Percentiles rank a stretch among this genome's conserved stretches.
These are phyloP conservation scores for Tinamus major DNA, from an alignment of 2,797 vertebrate genomes.

Conservation along the genomic window DNA sequence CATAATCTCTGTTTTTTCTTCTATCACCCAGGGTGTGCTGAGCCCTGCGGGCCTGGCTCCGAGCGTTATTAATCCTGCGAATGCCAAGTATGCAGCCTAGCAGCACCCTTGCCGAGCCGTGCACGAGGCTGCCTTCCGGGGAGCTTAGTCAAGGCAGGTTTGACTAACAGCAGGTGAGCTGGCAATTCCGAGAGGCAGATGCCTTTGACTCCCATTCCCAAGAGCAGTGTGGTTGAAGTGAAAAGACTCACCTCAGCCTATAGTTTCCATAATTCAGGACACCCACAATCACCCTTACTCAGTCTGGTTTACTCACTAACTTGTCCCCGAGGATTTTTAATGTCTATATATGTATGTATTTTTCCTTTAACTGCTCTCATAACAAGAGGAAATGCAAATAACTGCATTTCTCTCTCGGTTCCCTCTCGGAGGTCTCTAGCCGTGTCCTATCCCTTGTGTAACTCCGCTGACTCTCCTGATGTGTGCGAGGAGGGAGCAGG, in stretches of 20 bases:
- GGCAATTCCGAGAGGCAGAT: background rate
- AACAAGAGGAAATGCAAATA: background rate
- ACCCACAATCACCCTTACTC: background rate
- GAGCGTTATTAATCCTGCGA: fast-evolving
- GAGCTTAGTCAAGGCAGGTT: background rate
- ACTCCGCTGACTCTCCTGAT: background rate
- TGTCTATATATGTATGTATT: too few species aligned
- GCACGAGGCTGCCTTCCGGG: background rate
- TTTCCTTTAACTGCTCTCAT: background rate
- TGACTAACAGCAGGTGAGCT: background rate
- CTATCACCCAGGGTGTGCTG: background rate
- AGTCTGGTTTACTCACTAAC: background rate
- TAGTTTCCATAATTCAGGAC: background rate
- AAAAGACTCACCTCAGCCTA: background rate
- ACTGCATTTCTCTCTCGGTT: background rate
- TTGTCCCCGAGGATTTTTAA: background rate
- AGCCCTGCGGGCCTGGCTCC: fast-evolving
- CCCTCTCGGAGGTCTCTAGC: background rate
- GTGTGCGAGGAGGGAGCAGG: background rate
- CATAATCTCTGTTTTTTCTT: background rate
- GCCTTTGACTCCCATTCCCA: background rate
- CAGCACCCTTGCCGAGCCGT: background rate
- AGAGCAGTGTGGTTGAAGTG: fast-evolving
- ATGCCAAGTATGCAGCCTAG: fast-evolving
- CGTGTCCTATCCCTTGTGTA: background rate